Evolutionary conservation across 2,888 invertebrate genomes (phyloP).

Genomic region (Aporophyla lueneburgensis): DNA sequence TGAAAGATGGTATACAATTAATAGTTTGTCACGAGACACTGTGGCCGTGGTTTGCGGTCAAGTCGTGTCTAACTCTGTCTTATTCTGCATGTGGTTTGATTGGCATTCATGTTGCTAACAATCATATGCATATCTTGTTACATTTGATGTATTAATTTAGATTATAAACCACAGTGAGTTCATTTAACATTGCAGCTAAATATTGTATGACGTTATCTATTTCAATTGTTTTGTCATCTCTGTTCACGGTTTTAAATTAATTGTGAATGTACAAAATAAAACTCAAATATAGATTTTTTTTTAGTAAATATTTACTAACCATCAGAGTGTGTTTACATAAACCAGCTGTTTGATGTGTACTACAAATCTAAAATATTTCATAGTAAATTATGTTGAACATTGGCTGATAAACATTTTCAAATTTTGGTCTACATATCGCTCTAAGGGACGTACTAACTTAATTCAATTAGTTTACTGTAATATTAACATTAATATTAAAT

Average conservation of each 20-base stretch:
- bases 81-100: constrained; percentile 6
- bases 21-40: constrained; percentile 21
- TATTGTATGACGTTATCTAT: constrained; percentile 12
- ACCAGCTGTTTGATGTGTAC: no score
- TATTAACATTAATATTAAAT: no score
- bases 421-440: no score
- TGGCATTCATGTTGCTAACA: constrained; percentile 21
- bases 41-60: constrained; percentile 35
- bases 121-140: constrained; percentile 18
- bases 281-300: neutral
- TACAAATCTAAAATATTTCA: no score
- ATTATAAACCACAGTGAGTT: neutral
- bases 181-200: neutral
- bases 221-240: constrained; percentile 7
- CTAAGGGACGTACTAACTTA: no score
- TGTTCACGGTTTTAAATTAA: neutral
- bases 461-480: no score
- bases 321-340: no score
- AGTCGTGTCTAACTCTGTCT: neutral
- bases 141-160: constrained; percentile 26
- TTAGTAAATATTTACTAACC: no score
- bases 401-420: no score
- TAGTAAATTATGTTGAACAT: no score
- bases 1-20: constrained; percentile 18
- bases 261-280: neutral